phyloP scores from a whole-genome alignment of 2,113 vertebrate species.

The Cygnus buccinator region DNA sequence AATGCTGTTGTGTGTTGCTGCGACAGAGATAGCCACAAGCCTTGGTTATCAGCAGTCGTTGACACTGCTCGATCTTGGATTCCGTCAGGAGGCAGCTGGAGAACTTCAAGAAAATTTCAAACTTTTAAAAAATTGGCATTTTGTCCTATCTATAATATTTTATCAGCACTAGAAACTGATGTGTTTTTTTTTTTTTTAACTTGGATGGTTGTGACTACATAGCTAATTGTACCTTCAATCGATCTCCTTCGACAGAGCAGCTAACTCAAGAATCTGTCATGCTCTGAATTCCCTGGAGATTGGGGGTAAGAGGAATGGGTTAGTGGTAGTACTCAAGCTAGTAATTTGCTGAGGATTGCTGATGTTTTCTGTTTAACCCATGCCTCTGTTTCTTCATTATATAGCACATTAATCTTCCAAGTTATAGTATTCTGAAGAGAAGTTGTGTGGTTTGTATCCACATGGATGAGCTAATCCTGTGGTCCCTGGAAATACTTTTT shows the following conservation, averaged over 20 bases:
- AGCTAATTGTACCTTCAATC: background rate
- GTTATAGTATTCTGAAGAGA: background rate
- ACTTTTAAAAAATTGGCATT: background rate
- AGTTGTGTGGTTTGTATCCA: background rate
- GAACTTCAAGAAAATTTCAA: background rate
- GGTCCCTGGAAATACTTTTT: background rate
- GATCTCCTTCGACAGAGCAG: background rate
- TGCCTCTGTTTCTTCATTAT: background rate
- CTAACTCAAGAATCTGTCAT: background rate
- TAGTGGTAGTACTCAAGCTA: background rate
- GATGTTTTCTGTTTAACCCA: background rate
- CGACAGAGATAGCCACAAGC: background rate
- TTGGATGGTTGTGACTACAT: background rate
- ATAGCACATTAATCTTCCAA: background rate
- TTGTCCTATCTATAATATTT: background rate
- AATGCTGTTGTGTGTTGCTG: background rate
- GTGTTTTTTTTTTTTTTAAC: background rate
- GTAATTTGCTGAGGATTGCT: background rate
- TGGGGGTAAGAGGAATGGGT: background rate
- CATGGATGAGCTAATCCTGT: constrained; percentile 28
- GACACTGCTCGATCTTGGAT: background rate
- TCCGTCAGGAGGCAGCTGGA: background rate
- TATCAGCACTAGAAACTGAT: background rate
- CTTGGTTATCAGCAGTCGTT: background rate
- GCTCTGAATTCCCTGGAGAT: background rate